These are phyloP conservation scores for Nothocercus nigrocapillus DNA, from an alignment of 2,113 vertebrate species.

Conservation along the genomic window DNA sequence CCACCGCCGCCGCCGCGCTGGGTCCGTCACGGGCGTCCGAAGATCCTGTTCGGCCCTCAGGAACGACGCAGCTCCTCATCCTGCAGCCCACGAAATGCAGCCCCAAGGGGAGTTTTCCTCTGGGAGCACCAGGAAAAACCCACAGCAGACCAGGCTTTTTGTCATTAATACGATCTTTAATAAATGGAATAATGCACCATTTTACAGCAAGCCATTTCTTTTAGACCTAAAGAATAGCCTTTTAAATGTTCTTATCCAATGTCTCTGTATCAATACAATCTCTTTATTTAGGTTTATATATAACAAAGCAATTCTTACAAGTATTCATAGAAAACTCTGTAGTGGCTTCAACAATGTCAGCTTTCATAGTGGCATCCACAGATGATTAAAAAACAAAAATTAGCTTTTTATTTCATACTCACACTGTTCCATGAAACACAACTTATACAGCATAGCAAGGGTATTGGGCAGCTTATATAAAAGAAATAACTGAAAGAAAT, in stretches of 20 bases:
- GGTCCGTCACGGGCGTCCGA: background rate
- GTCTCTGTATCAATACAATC: conserved; percentile 83
- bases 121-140: background rate
- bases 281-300: conserved; percentile 86
- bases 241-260: conserved; percentile 80
- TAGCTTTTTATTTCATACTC: conserved; percentile 79
- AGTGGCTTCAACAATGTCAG: conserved; percentile 85
- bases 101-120: background rate
- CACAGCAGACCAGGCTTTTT: conserved; percentile 57
- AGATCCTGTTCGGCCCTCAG: background rate
- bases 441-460: conserved; percentile 82
- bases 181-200: conserved; percentile 89
- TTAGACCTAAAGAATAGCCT: conserved; percentile 81
- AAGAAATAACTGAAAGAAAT: conserved; percentile 80
- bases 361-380: conserved; percentile 85
- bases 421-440: conserved; percentile 82
- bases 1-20: background rate
- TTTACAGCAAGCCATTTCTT: conserved; percentile 89
- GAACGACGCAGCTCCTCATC: background rate
- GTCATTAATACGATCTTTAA: conserved; percentile 90
- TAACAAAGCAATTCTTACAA: conserved; percentile 89
- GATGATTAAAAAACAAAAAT: conserved; percentile 78
- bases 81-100: background rate
- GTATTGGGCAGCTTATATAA: conserved; percentile 80
- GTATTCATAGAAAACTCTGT: conserved; percentile 91